phyloP scores from a whole-genome alignment of 1,140 invertebrate genomes.

The Drosophila tropicalis region DNA sequence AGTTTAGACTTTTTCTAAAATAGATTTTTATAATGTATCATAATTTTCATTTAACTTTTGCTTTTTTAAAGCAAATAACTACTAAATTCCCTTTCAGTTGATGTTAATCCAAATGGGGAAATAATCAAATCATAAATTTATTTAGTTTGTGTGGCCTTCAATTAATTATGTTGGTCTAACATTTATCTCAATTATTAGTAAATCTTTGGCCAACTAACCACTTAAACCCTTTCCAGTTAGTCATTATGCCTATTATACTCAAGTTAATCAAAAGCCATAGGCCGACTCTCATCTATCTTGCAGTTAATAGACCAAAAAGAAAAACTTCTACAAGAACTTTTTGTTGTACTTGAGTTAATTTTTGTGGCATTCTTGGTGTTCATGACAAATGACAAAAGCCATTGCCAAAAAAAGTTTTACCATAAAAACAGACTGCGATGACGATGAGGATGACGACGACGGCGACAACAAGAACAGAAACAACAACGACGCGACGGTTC shows the following conservation, averaged over 20 bases:
- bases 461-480: no score
- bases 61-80: background rate
- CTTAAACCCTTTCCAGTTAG: constrained; percentile 29
- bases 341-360: constrained; percentile 57
- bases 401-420: constrained; percentile 57
- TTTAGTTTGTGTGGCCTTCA: constrained; percentile 25
- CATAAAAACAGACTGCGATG: constrained; percentile 47
- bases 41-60: no score
- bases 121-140: constrained; percentile 6
- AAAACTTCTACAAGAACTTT: constrained; percentile 53
- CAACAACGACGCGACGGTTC: no score
- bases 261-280: constrained; percentile 29
- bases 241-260: constrained; percentile 2
- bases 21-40: no score
- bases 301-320: constrained; percentile 54
- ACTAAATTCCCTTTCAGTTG: background rate
- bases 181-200: constrained; percentile 63
- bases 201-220: constrained; percentile 38
- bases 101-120: background rate
- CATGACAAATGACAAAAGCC: constrained; percentile 69
- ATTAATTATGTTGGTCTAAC: constrained; percentile 28
- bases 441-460: background rate
- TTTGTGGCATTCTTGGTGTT: constrained; percentile 44
- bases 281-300: constrained; percentile 26
- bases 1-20: no score